These are phyloP conservation scores for Parochlus steinenii DNA, from an alignment of 2,888 invertebrate genomes.

Conservation along the genomic window DNA sequence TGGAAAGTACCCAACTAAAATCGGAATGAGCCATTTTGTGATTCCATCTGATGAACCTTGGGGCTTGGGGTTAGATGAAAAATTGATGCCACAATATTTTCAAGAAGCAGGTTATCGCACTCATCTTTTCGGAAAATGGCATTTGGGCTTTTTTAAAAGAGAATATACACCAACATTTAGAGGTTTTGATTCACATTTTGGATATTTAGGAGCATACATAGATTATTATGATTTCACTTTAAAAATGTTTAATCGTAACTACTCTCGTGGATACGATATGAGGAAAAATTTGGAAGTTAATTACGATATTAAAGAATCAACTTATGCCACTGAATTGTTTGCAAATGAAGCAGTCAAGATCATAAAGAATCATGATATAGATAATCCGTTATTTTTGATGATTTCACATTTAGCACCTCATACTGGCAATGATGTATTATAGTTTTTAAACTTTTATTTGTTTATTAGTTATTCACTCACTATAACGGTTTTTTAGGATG, in stretches of 20 bases:
- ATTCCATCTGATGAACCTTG: constrained; percentile 50
- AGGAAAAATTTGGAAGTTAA: constrained; percentile 34
- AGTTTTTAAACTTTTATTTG: too few relatives aligned
- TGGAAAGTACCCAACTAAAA: constrained; percentile 59
- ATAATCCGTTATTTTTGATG: constrained; percentile 58
- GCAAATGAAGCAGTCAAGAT: constrained; percentile 45
- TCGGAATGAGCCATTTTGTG: constrained; percentile 56
- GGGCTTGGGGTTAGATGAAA: constrained; percentile 49
- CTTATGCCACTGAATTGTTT: constrained; percentile 55
- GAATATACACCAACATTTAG: constrained; percentile 45
- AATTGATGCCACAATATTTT: constrained; percentile 49
- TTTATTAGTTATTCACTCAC: too few relatives aligned
- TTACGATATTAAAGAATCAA: constrained; percentile 34
- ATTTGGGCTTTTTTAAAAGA: constrained; percentile 55
- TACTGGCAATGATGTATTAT: constrained; percentile 48
- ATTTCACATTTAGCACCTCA: constrained; percentile 69
- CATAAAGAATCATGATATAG: constrained; percentile 38
- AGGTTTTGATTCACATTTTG: constrained; percentile 69
- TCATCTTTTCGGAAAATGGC: constrained; percentile 82
- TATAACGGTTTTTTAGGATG: too few relatives aligned
- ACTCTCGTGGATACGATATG: constrained; percentile 32
- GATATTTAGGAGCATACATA: constrained; percentile 66
- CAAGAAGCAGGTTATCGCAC: constrained; percentile 60
- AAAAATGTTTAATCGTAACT: constrained; percentile 24
- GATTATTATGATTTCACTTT: constrained; percentile 59